Evolutionary conservation across 2,888 invertebrate genomes (phyloP).

Genomic region (Exocentrus adspersus): DNA sequence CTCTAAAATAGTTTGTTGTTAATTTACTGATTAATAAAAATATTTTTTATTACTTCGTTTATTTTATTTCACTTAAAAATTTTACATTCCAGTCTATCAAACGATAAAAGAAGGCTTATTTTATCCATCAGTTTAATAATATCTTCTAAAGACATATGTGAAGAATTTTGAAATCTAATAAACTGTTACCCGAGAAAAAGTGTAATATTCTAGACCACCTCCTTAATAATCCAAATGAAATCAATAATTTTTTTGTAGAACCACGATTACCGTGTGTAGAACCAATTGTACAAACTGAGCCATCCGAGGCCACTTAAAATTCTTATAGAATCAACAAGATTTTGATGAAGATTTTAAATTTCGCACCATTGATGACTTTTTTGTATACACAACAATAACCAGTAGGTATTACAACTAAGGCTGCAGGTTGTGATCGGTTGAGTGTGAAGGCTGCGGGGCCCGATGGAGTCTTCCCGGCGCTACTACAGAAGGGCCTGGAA

Average conservation of each 20-base stretch:
- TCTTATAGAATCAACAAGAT: conserved; percentile 11
- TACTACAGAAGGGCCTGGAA: too few relatives aligned
- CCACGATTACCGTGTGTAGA: too few relatives aligned
- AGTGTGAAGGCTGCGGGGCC: too few relatives aligned
- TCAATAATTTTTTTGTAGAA: not conserved
- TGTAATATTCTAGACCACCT: not conserved
- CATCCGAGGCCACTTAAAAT: not conserved
- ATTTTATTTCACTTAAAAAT: conserved; percentile 6
- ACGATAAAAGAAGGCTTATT: not conserved
- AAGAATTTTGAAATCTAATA: not conserved
- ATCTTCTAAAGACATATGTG: not conserved
- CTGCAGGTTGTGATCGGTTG: too few relatives aligned
- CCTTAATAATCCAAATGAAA: not conserved
- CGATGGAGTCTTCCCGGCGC: too few relatives aligned
- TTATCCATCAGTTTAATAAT: not conserved
- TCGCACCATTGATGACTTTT: conserved; percentile 8
- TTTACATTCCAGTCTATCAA: not conserved
- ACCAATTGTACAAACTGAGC: not conserved
- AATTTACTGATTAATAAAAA: conserved; percentile 44
- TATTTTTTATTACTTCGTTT: conserved; percentile 35
- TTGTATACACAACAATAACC: conserved; percentile 11
- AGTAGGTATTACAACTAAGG: conserved; percentile 11
- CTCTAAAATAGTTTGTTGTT: conserved; percentile 45
- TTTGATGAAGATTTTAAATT: conserved; percentile 9
- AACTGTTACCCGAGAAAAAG: not conserved